These are phyloP conservation scores for Scytalopus superciliaris DNA, from an alignment of 2,113 vertebrate species.

Conservation along the genomic window DNA sequence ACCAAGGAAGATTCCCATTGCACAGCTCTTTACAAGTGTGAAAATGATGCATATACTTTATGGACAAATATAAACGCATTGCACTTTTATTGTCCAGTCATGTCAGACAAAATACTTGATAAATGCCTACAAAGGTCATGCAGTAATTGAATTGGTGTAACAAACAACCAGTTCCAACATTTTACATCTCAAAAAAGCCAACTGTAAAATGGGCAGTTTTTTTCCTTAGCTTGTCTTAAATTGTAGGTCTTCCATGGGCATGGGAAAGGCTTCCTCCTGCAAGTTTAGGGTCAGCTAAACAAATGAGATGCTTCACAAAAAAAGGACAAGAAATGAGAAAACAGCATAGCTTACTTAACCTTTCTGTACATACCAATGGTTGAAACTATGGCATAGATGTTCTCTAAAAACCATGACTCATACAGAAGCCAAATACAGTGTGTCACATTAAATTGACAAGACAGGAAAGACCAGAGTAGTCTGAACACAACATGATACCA, in stretches of 20 bases:
- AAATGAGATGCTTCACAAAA: background rate
- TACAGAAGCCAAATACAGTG: background rate
- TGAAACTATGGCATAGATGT: background rate
- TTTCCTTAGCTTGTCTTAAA: background rate
- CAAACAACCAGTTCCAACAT: background rate
- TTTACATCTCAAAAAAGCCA: background rate
- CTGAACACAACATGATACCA: background rate
- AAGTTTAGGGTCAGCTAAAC: background rate
- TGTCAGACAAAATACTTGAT: background rate
- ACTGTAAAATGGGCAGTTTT: rapidly evolving
- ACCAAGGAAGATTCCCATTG: background rate
- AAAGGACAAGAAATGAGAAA: background rate
- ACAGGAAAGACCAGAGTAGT: background rate
- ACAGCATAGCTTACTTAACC: background rate
- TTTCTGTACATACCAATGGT: background rate
- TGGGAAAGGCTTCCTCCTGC: background rate
- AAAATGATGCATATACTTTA: background rate
- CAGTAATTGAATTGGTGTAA: background rate
- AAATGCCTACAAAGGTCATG: background rate
- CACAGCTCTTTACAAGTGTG: background rate
- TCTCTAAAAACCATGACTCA: background rate
- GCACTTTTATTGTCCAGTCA: background rate
- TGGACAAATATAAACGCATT: background rate
- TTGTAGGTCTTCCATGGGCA: background rate
- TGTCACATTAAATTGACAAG: background rate